A percentile compares a stretch with the other conserved stretches of the same genome.
Conservation (phyloP, 2,797 vertebrate genomes). For the Gambusia yucatana region DNA sequence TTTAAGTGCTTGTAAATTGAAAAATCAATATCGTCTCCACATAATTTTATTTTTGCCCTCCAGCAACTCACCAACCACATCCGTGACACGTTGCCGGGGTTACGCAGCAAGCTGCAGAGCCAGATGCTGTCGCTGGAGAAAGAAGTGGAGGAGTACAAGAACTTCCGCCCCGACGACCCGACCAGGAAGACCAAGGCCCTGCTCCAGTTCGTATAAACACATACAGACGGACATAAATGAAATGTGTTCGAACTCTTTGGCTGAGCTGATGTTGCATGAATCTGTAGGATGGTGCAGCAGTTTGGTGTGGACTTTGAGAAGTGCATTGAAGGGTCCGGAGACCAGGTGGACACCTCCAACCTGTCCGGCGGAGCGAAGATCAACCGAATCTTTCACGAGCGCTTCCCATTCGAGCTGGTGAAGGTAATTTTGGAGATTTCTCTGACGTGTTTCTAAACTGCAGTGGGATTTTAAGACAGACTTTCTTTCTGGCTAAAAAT, state of each 20-base stretch:
- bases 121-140: constrained; percentile 94
- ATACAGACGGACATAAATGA: background rate
- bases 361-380: constrained; percentile 94
- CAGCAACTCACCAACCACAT: constrained; percentile 99
- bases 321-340: constrained; percentile 93
- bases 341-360: constrained; percentile 95
- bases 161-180: constrained; percentile 93
- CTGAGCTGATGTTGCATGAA: background rate
- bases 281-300: constrained; percentile 94
- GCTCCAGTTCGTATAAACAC: constrained; percentile 85
- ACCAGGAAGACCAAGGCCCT: constrained; percentile 94
- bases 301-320: constrained; percentile 98
- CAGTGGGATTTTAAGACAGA: background rate
- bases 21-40: background rate
- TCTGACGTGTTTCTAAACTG: background rate
- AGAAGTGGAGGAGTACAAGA: constrained; percentile 96
- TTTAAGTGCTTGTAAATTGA: background rate
- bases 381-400: constrained; percentile 95
- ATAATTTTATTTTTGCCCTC: background rate
- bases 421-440: constrained; percentile 80
- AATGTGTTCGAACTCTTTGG: background rate
- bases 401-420: constrained; percentile 93
- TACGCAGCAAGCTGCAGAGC: constrained; percentile 94
- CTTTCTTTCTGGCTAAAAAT: background rate
- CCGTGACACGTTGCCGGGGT: constrained; percentile 89